Evolutionary conservation across 2,797 vertebrate genomes (phyloP), one percentile per base, ranked within the genome.

Genomic region (Mionectes olivaceus): DNA sequence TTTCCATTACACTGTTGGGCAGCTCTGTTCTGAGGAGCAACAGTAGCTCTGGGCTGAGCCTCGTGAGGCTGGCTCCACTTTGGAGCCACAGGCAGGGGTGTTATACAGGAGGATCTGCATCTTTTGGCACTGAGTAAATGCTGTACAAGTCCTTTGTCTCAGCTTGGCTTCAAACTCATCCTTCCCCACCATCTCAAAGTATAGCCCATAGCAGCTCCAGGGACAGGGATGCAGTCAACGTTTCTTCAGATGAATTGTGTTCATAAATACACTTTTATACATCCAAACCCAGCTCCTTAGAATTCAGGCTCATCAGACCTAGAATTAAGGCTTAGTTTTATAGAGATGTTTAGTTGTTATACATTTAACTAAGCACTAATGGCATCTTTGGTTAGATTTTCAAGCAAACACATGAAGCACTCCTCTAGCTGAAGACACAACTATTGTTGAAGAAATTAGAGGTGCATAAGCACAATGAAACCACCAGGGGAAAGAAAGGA

Each of bases 391-490:
- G 37, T 35, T 24, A 82, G 41, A 65, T 67, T 60, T 79, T 55
- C 39, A 73, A 65, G 56, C 9, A 78, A 86, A 68, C 30, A 32
- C 1, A 2, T 27, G 23, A 69, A 35, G 24, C 5, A 22, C 25
- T 64, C 84, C 60, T 52, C 10, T 22, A 64, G 52, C 5, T 43
- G 37, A 87, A 53, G 39, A 57, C 9, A 37, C 33, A 68, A 53
- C 9, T 32, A 9, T 35, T 35, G 9, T 35, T 35, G 35, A 35
- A 35, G 32, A 92, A 76, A 87, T 76, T 44, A 35, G 39, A 83
- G 11, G 30, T 32, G 15, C 19, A 57, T 12, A 56, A 80, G 65
- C n/a, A 75, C 52, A 89, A 88, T 74, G 41, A 97, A 96, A 94
- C 84, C 55, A 74, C 47, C 82, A 95, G 43, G 46, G 78, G 73